phyloP scores from a whole-genome alignment of 2,888 invertebrate species.

The Erebia aethiops region DNA sequence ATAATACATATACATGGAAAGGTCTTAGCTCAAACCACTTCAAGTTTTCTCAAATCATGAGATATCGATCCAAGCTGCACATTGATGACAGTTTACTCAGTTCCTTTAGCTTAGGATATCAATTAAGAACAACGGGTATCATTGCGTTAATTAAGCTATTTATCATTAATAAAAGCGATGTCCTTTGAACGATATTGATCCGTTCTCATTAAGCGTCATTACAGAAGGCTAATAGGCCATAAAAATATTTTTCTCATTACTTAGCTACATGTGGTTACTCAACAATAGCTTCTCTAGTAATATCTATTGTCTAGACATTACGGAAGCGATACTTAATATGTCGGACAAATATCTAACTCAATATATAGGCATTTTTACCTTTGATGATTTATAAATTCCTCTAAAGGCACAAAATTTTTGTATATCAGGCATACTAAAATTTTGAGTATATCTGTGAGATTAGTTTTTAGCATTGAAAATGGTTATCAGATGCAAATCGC shows the following conservation, averaged over 20 bases:
- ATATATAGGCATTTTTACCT: background rate
- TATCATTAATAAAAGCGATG: slow-evolving; percentile 34
- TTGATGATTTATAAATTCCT: background rate
- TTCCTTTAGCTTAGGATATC: background rate
- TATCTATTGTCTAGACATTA: slow-evolving; percentile 24
- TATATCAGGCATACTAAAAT: too few species aligned
- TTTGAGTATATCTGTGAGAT: too few species aligned
- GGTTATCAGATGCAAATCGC: too few species aligned
- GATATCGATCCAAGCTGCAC: too few species aligned
- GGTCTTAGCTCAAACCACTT: too few species aligned
- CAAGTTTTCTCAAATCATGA: too few species aligned
- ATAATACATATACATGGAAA: too few species aligned
- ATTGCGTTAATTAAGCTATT: slow-evolving; percentile 38
- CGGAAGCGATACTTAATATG: slow-evolving; percentile 2
- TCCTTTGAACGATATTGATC: slow-evolving; percentile 31
- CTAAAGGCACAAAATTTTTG: too few species aligned
- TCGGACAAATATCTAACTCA: background rate
- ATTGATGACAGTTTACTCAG: too few species aligned
- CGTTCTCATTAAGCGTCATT: slow-evolving; percentile 36
- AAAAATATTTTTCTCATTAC: slow-evolving; percentile 39
- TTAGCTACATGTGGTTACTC: slow-evolving; percentile 21
- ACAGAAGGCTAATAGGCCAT: slow-evolving; percentile 34
- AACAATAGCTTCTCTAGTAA: slow-evolving; percentile 30
- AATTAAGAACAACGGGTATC: slow-evolving; percentile 1
- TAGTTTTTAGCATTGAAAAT: too few species aligned